Conservation (phyloP, 2,888 invertebrate species). For the Tigriopus californicus region DNA sequence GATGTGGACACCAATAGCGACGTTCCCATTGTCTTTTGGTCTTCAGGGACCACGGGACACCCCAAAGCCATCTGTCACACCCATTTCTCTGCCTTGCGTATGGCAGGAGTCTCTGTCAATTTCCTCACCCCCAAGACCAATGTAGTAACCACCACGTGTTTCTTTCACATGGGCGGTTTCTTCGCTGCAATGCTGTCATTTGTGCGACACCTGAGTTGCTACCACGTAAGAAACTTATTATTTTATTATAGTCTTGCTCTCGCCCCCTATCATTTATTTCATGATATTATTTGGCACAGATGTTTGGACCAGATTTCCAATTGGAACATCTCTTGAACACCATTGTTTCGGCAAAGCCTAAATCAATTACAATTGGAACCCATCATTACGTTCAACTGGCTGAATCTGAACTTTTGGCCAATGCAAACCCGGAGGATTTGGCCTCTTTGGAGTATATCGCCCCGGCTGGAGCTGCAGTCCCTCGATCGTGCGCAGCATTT, state of each 20-base stretch:
- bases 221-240: background rate
- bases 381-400: slow-evolving; percentile 3
- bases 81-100: background rate
- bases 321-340: background rate
- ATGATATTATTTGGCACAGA: background rate
- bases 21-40: background rate
- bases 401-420: background rate
- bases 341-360: background rate
- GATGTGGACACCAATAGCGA: background rate
- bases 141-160: background rate
- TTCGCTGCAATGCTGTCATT: background rate
- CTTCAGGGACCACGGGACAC: background rate
- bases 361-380: background rate
- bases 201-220: background rate
- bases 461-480: background rate
- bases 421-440: background rate
- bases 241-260: no score
- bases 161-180: background rate
- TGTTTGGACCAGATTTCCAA: background rate
- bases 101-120: background rate
- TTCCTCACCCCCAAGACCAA: background rate
- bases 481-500: background rate
- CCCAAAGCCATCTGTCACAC: background rate
- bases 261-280: no score
- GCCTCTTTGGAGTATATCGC: background rate